phyloP scores from a whole-genome alignment of 2,797 vertebrate genomes.

The Clarias pachynema region DNA sequence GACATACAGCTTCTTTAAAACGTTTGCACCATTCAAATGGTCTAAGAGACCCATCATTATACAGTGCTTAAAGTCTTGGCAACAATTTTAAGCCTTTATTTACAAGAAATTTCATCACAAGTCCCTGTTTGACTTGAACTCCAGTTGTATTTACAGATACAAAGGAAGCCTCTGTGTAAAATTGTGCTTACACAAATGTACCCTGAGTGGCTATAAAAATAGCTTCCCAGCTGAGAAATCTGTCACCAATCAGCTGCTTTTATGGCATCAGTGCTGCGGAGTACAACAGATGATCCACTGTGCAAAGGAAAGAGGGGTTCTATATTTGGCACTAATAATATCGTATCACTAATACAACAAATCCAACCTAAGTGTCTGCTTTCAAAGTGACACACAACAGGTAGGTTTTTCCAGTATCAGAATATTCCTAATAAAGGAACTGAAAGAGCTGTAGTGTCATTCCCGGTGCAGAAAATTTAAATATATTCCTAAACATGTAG shows the following conservation, averaged over 20 bases:
- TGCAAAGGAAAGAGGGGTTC: constrained; percentile 58
- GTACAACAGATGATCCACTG: constrained; percentile 61
- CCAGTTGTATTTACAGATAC: not conserved
- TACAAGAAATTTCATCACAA: too few species aligned
- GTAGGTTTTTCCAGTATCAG: constrained; percentile 22
- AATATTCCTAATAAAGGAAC: not conserved
- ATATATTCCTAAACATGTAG: constrained; percentile 55
- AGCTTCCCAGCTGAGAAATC: constrained; percentile 33
- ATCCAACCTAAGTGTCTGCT: constrained; percentile 52
- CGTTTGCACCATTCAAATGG: too few species aligned
- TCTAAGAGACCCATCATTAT: too few species aligned
- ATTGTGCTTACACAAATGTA: not conserved
- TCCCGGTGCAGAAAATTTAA: constrained; percentile 44
- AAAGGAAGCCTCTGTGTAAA: not conserved
- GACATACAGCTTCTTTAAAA: too few species aligned
- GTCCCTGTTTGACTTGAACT: too few species aligned
- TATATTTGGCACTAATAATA: constrained; percentile 66
- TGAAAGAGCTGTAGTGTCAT: constrained; percentile 18
- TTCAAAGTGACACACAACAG: constrained; percentile 51
- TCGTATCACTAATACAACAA: constrained; percentile 56
- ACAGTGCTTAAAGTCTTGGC: too few species aligned
- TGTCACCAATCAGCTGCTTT: constrained; percentile 31
- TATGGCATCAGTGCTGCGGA: constrained; percentile 43
- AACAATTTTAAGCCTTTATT: too few species aligned
- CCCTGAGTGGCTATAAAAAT: constrained; percentile 27